Percentiles rank a stretch among this genome's conserved stretches.
phyloP scores from a whole-genome alignment of 2,888 invertebrate species.

The Mythimna lalbum region DNA sequence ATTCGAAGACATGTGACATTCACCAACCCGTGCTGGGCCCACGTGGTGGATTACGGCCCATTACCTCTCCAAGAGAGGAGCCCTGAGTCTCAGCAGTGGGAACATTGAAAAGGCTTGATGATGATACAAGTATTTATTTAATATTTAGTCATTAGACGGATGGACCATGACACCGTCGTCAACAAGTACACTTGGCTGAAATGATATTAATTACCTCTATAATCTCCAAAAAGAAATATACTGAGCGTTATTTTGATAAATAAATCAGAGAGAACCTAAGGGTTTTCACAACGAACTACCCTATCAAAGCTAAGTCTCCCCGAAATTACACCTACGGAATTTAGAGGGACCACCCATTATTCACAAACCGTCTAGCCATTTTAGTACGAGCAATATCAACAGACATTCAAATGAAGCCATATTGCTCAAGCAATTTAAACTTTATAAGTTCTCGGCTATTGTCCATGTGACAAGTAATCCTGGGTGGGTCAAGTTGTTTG shows the following conservation, averaged over 20 bases:
- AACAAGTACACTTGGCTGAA: too few relatives aligned
- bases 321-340: constrained; percentile 38
- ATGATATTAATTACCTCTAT: not conserved
- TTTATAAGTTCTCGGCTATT: constrained; percentile 30
- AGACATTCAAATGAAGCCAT: constrained; percentile 38
- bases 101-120: too few relatives aligned
- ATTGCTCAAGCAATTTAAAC: constrained; percentile 49
- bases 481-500: constrained; percentile 4
- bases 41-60: too few relatives aligned
- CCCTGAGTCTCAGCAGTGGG: too few relatives aligned
- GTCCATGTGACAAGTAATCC: constrained; percentile 34
- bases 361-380: constrained; percentile 32
- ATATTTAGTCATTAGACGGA: too few relatives aligned
- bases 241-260: not conserved
- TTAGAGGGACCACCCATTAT: constrained; percentile 21
- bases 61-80: too few relatives aligned
- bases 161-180: too few relatives aligned
- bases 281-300: not conserved
- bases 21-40: too few relatives aligned
- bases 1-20: too few relatives aligned
- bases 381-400: constrained; percentile 29
- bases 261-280: constrained; percentile 10
- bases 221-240: not conserved
- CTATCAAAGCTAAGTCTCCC: not conserved
- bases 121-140: too few relatives aligned